phyloP scores from a whole-genome alignment of 2,797 vertebrate species.

The Gadopsis bispinosus region DNA sequence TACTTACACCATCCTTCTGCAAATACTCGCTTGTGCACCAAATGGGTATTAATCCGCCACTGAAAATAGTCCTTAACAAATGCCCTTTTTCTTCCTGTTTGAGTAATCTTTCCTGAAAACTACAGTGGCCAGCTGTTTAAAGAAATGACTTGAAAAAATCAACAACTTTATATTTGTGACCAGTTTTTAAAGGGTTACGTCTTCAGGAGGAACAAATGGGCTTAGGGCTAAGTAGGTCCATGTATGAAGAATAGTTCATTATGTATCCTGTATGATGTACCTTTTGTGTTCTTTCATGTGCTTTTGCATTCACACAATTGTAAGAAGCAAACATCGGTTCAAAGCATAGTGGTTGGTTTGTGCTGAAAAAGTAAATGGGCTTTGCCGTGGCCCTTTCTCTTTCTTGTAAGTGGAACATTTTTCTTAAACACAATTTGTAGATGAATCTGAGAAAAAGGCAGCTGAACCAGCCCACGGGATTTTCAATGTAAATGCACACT shows the following conservation, averaged over 20 bases:
- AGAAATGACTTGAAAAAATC: background rate
- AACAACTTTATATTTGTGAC: background rate
- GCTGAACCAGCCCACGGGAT: background rate
- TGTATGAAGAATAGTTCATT: background rate
- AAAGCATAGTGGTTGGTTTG: background rate
- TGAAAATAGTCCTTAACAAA: constrained; percentile 20
- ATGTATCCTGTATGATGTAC: background rate
- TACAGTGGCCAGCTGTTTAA: background rate
- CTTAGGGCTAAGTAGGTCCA: background rate
- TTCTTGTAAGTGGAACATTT: too few species aligned
- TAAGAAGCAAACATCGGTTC: too few species aligned
- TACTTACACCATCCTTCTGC: background rate
- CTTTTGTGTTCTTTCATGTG: background rate
- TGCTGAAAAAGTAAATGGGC: background rate
- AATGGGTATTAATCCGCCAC: constrained; percentile 5
- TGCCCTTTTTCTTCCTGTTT: background rate
- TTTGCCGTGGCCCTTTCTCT: background rate
- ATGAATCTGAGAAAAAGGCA: too few species aligned
- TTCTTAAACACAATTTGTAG: background rate
- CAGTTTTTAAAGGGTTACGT: background rate
- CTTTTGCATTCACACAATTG: too few species aligned
- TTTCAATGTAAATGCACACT: background rate
- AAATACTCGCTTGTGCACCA: background rate
- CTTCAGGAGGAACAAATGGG: background rate
- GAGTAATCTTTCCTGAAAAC: background rate